Base-by-base conservation (phyloP, 2,888 invertebrate species). In the Acanthopleura granulata region DNA sequence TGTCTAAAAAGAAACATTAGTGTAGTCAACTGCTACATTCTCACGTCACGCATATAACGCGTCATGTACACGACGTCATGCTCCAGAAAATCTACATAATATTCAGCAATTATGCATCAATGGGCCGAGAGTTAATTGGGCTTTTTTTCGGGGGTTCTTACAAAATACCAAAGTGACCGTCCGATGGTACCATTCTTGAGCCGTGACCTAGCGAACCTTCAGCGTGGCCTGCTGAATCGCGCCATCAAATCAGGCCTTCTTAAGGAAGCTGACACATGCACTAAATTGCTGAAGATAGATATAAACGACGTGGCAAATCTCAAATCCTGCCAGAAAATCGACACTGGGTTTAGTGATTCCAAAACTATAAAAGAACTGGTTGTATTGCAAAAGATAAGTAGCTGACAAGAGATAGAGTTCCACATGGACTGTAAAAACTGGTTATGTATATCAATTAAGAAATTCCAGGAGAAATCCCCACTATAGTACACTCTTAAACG, bases 71-170 rank as follows among this genome's bases (percentile, higher is more conserved):
- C n/a, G n/a, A n/a, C n/a, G n/a, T n/a, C n/a, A n/a, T n/a, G n/a
- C n/a, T n/a, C n/a, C n/a, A n/a, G n/a, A 40, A 40, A 40, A 40
- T 40, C 40, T 6, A 40, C 57, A 12, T n/a, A 70, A 74, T 50
- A 74, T 78, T 75, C 50, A 78, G 1, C 79, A 79, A 49, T 51
- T 79, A 9, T 30, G 62, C 18, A 80, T 80, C 78, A 78, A 80
- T 74, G 80, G 80, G 40, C 40, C 40, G 40, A 40, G 9, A 3
- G 40, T 40, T 40, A 40, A 40, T 40, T 40, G 40, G 4, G 40
- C 40, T 40, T 3, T 40, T 40, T 40, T 40, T 9, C 40, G 40
- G 40, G 40, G 9, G 40, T 40, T n/a, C n/a, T n/a, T 40, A 40
- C 40, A 40, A 9, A 40, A 40, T 40, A n/a, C n/a, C n/a, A n/a